Percentiles rank a stretch among this genome's conserved stretches.
Conservation (phyloP, 2,797 vertebrate species). For the Adelosebastes latens region DNA sequence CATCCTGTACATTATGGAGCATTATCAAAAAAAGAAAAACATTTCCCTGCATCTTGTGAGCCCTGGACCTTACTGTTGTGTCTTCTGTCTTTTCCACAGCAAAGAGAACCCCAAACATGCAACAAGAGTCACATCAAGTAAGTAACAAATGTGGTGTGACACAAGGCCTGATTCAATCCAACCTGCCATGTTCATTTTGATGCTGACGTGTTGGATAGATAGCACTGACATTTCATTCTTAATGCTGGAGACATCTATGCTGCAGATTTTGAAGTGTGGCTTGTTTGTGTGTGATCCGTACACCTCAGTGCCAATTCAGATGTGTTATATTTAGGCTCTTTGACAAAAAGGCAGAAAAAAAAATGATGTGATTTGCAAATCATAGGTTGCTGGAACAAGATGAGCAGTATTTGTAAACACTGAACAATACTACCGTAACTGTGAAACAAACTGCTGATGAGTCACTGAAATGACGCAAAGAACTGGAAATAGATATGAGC, state of each 20-base stretch:
- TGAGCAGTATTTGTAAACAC: constrained; percentile 66
- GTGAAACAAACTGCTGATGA: constrained; percentile 68
- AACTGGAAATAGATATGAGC: constrained; percentile 74
- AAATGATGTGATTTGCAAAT: constrained; percentile 6
- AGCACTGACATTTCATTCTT: constrained; percentile 45
- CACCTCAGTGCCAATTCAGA: constrained; percentile 7
- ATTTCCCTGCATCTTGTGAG: neutral
- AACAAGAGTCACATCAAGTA: constrained; percentile 84
- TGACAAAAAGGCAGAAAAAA: constrained; percentile 17
- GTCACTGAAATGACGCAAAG: constrained; percentile 76
- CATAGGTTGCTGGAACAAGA: constrained; percentile 37
- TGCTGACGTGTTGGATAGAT: constrained; percentile 45
- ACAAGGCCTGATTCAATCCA: constrained; percentile 69
- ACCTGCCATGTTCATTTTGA: constrained; percentile 52
- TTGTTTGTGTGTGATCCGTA: constrained; percentile 6
- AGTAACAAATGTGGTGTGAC: constrained; percentile 69
- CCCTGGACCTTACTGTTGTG: constrained; percentile 29
- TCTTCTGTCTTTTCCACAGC: constrained; percentile 73
- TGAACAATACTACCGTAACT: constrained; percentile 44
- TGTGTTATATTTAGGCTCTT: constrained; percentile 33
- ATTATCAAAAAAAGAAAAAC: neutral
- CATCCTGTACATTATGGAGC: neutral
- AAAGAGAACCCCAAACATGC: constrained; percentile 79
- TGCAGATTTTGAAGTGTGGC: constrained; percentile 13
- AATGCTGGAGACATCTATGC: constrained; percentile 36